Conservation (phyloP, 1,140 invertebrate species). For the Diachasmimorpha longicaudata region DNA sequence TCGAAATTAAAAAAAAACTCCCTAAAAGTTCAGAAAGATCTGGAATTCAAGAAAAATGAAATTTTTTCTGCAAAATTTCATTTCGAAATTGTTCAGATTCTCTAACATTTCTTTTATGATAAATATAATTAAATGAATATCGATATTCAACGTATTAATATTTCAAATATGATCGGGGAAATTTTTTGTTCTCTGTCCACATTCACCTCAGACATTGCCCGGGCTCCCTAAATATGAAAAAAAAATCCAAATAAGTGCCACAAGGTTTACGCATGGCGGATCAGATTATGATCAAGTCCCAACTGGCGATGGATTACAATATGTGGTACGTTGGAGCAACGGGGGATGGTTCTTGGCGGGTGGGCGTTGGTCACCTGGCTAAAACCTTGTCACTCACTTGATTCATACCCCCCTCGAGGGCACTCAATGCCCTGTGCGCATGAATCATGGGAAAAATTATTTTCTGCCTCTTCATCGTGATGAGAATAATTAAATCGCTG, state of each 20-base stretch:
- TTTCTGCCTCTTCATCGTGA: not conserved
- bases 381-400: not conserved
- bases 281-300: conserved; percentile 12
- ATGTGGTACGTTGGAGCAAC: not conserved
- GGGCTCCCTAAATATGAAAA: too few relatives aligned
- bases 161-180: too few relatives aligned
- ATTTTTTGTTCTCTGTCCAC: too few relatives aligned
- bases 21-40: too few relatives aligned
- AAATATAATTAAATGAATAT: too few relatives aligned
- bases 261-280: conserved; percentile 10
- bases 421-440: not conserved
- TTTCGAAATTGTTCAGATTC: too few relatives aligned
- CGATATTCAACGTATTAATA: too few relatives aligned
- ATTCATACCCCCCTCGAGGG: not conserved
- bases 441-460: conserved; percentile 14
- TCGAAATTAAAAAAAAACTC: too few relatives aligned
- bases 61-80: too few relatives aligned
- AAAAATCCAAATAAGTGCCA: not conserved
- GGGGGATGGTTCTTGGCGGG: conserved; percentile 3
- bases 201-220: too few relatives aligned
- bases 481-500: not conserved
- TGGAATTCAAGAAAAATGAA: too few relatives aligned
- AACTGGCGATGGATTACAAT: conserved; percentile 7
- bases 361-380: conserved; percentile 10
- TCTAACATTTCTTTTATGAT: too few relatives aligned